These are phyloP conservation scores for Lepus americanus DNA, from an alignment of 2,113 vertebrate species.

Conservation along the genomic window DNA sequence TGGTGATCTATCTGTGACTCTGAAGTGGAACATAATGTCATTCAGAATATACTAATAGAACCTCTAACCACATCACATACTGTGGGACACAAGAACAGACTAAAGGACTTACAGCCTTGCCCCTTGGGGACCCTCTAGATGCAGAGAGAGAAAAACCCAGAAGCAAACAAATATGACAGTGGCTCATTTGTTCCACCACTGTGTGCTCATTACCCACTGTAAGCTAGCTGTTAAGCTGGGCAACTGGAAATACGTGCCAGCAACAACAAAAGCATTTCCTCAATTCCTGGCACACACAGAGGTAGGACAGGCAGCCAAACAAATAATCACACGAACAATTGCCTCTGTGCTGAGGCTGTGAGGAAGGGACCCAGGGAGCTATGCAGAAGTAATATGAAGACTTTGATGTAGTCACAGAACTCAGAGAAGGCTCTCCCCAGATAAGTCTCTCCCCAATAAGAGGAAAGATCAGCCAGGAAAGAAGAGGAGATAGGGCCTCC, in stretches of 20 bases:
- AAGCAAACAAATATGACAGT: not conserved
- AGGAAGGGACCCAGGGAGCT: not conserved
- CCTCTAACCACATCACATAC: not conserved
- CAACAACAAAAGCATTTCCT: conserved; percentile 18
- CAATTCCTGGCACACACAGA: not conserved
- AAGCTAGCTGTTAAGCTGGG: not conserved
- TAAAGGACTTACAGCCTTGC: not conserved
- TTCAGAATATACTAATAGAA: conserved; percentile 28
- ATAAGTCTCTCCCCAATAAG: not conserved
- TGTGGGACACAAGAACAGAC: not conserved
- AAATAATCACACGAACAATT: not conserved
- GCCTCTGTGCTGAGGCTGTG: not conserved
- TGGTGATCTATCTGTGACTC: not conserved
- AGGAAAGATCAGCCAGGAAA: not conserved
- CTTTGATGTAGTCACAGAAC: not conserved
- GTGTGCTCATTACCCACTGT: not conserved
- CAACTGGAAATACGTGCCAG: conserved; percentile 1
- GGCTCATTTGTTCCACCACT: not conserved
- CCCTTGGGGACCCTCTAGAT: not conserved
- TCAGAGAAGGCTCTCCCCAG: not conserved
- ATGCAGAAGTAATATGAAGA: not conserved
- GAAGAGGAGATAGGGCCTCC: not conserved
- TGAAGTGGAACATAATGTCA: not conserved
- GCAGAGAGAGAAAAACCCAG: not conserved
- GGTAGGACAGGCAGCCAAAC: not conserved